A percentile compares a stretch with the other conserved stretches of the same genome.
phyloP scores from a whole-genome alignment of 2,888 invertebrate genomes.

The Psylliodes chrysocephalus region DNA sequence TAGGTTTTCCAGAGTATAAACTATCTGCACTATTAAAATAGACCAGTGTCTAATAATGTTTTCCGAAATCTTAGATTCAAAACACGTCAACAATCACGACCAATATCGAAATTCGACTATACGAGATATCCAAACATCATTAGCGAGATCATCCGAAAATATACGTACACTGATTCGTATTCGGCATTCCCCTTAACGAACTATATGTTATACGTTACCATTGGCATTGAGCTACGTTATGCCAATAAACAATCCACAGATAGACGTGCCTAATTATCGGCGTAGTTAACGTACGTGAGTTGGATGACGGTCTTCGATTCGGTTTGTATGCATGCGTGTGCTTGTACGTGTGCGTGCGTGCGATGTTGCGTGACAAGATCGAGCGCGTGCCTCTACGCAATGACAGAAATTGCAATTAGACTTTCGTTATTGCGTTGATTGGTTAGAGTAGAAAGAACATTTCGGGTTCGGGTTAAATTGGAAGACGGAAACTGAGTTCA shows the following conservation, averaged over 20 bases:
- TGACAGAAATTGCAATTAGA: constrained; percentile 25
- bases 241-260: constrained; percentile 39
- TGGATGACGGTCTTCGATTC: constrained; percentile 21
- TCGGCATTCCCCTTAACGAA: constrained; percentile 34
- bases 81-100: constrained; percentile 9
- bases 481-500: constrained; percentile 1
- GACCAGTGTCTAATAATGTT: too few relatives aligned
- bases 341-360: constrained; percentile 6
- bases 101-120: constrained; percentile 4
- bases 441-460: constrained; percentile 21
- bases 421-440: constrained; percentile 28
- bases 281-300: constrained; percentile 40
- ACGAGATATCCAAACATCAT: constrained; percentile 7
- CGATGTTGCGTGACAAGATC: constrained; percentile 23
- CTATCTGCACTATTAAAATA: too few relatives aligned
- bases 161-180: constrained; percentile 15
- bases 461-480: constrained; percentile 4
- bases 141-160: constrained; percentile 5
- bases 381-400: constrained; percentile 17
- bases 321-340: constrained; percentile 6
- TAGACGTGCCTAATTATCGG: constrained; percentile 39
- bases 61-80: neutral
- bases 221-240: constrained; percentile 23
- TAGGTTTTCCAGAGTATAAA: too few relatives aligned
- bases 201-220: constrained; percentile 25